Conservation (phyloP, 2,797 vertebrate genomes). For the Hippopotamyrus pictus region DNA sequence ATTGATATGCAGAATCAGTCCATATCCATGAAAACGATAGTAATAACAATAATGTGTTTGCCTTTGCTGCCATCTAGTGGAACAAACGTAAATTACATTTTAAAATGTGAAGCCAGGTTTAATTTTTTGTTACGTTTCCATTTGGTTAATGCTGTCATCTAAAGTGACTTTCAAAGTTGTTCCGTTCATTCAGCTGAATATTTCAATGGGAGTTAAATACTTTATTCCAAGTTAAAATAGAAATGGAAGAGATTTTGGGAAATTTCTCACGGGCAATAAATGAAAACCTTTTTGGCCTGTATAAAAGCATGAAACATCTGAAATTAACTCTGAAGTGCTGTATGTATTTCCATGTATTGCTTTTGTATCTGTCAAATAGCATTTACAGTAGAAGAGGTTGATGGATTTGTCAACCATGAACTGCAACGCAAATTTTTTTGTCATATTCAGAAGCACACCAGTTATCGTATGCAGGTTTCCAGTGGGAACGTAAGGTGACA, state of each 20-base stretch:
- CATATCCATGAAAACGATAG: not conserved
- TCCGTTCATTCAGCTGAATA: not conserved
- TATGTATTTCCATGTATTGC: not conserved
- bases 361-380: not conserved
- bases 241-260: not conserved
- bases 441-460: not conserved
- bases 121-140: not conserved
- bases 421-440: not conserved
- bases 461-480: not conserved
- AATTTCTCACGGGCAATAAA: not conserved
- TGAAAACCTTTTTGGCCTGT: not conserved
- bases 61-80: slow-evolving; percentile 23
- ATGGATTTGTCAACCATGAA: not conserved
- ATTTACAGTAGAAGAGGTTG: not conserved
- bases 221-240: not conserved
- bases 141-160: not conserved
- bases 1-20: not conserved
- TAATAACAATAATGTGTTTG: not conserved
- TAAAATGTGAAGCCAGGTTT: not conserved
- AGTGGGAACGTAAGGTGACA: not conserved
- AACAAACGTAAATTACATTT: not conserved
- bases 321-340: not conserved
- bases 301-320: not conserved
- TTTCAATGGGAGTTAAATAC: not conserved
- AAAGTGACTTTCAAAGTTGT: not conserved